Evolutionary conservation across 2,113 vertebrate species (phyloP), one percentile per base, ranked within the genome.

Genomic region (Mugil cephalus): DNA sequence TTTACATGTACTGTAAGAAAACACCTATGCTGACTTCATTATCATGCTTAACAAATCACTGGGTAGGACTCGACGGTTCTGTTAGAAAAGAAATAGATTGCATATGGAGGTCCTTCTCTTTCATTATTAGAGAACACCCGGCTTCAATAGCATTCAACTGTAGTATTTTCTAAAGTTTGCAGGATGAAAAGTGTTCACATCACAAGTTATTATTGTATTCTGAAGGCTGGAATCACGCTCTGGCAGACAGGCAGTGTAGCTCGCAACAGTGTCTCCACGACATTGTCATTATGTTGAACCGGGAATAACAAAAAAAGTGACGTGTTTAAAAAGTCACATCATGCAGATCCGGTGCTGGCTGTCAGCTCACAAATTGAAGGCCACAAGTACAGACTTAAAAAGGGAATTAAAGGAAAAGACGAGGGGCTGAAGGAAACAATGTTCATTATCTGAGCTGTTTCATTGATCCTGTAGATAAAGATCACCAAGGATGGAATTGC

Each of bases 391-490:
- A 30, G 38, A 15, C 43, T 36, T 52, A 53, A 9, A 80, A 62
- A 73, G 53, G 48, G 58, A 84, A 76, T 75, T 19, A 48, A 42
- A 47, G 54, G 47, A 47, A 35, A 65, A 76, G 34, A 36, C 15
- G 11, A 48, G 36, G 60, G 10, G 17, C 7, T 51, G 55, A 53
- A 60, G 48, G 50, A 53, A 80, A 71, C 8, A 6, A 47, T 42
- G 6, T 70, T 79, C 50, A 50, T 81, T 69, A 78, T 50, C 30
- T 56, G 3, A 14, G 74, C 48, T 71, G 52, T 87, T 96, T 94
- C 95, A 95, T 94, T 95, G 93, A 96, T 96, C 96, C 94, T 93
- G 89, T 94, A 95, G 93, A 97, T 95, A 95, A 95, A 95, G 94
- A 95, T 95, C 95, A 94, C 93, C 94, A 90, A 91, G 77, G 93